These are phyloP conservation scores for Mus spretus DNA, from an alignment of 2,797 vertebrate genomes.

Conservation along the genomic window DNA sequence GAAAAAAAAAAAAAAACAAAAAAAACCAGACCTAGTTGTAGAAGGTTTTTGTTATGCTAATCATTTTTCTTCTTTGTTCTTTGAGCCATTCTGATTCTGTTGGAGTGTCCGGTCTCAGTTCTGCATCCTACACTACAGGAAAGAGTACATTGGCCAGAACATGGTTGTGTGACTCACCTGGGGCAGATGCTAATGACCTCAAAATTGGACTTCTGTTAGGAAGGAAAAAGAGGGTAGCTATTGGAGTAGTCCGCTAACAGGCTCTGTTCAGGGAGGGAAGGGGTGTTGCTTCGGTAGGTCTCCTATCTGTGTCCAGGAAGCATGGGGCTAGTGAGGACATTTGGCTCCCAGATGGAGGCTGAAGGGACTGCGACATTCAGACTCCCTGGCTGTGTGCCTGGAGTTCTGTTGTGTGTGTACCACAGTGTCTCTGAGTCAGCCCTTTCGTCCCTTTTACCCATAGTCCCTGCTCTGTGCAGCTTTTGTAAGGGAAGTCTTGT, in stretches of 20 bases:
- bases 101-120: not conserved
- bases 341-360: slow-evolving; percentile 6
- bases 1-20: not conserved
- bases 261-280: not conserved
- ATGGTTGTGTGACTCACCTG: not conserved
- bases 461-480: not conserved
- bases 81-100: not conserved
- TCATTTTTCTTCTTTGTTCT: slow-evolving; percentile 22
- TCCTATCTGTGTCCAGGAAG: slow-evolving; percentile 17
- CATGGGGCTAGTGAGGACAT: slow-evolving; percentile 38
- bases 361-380: not conserved
- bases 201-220: slow-evolving; percentile 46
- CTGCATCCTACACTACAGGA: not conserved
- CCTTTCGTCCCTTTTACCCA: not conserved
- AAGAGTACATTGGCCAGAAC: not conserved
- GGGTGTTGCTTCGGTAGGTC: not conserved
- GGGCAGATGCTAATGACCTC: not conserved
- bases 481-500: slow-evolving; percentile 41
- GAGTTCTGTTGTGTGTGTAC: slow-evolving; percentile 13
- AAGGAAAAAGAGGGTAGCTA: not conserved
- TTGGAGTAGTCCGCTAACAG: not conserved
- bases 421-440: slow-evolving; percentile 9
- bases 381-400: slow-evolving; percentile 46
- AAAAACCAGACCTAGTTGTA: not conserved
- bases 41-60: not conserved